These are phyloP conservation scores for Garrulus glandarius DNA, from an alignment of 2,797 vertebrate species.

Conservation along the genomic window DNA sequence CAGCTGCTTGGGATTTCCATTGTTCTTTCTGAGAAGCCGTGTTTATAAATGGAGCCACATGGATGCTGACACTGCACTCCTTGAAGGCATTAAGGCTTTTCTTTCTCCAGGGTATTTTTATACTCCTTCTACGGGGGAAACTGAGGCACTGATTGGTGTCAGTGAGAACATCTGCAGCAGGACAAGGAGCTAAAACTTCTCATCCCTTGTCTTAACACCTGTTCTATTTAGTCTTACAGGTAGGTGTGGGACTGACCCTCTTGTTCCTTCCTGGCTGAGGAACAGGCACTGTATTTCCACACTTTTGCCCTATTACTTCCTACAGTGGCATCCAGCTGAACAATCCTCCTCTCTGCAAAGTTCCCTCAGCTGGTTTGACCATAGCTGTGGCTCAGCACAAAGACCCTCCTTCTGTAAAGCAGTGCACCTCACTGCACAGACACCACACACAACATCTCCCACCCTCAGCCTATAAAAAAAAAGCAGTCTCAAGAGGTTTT, in stretches of 20 bases:
- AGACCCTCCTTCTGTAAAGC: not conserved
- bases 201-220: not conserved
- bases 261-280: not conserved
- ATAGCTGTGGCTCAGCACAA: not conserved
- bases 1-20: constrained; percentile 20
- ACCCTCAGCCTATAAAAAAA: not conserved
- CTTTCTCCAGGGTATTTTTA: not conserved
- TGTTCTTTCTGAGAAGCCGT: not conserved
- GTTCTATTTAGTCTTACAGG: not conserved
- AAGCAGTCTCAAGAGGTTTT: not conserved
- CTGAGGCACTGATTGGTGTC: not conserved
- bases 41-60: constrained; percentile 4
- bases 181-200: not conserved
- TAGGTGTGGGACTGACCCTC: not conserved
- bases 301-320: not conserved
- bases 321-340: not conserved
- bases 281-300: not conserved
- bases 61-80: constrained; percentile 35
- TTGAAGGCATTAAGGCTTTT: not conserved
- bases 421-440: not conserved
- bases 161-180: not conserved
- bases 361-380: not conserved
- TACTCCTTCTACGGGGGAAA: not conserved
- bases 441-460: not conserved
- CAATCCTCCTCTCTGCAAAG: not conserved